phyloP scores from a whole-genome alignment of 2,888 invertebrate genomes.

The Scrobipalpa atriplicella region DNA sequence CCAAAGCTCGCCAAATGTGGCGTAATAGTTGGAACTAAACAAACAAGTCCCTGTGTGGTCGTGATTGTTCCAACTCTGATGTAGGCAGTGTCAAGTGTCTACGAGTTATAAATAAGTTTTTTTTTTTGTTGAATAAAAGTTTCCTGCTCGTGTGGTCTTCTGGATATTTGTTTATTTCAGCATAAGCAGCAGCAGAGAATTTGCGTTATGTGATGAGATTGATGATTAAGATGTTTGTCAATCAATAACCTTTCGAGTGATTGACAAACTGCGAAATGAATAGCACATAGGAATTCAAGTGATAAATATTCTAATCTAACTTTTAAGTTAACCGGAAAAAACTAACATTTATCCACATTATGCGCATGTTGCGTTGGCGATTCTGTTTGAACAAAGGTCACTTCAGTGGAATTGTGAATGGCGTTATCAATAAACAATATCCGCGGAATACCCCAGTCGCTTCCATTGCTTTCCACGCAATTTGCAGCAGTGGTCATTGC shows the following conservation, averaged over 20 bases:
- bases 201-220: neutral
- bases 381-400: neutral
- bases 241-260: no score
- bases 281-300: no score
- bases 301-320: no score
- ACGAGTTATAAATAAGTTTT: slow-evolving; percentile 9
- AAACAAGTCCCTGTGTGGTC: slow-evolving; percentile 51
- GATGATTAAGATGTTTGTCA: no score
- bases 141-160: slow-evolving; percentile 20
- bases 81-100: slow-evolving; percentile 17
- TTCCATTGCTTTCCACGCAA: neutral
- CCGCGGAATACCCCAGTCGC: neutral
- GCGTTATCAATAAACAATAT: neutral
- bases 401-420: neutral
- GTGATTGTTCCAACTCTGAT: slow-evolving; percentile 16
- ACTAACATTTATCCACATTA: no score
- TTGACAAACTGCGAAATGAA: no score
- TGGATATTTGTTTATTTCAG: slow-evolving; percentile 14
- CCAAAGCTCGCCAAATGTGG: slow-evolving; percentile 44
- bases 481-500: neutral
- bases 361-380: neutral
- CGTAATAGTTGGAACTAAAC: slow-evolving; percentile 44
- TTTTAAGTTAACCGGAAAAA: no score
- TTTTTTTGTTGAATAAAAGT: slow-evolving; percentile 9
- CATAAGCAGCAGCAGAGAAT: neutral